Evolutionary conservation across 2,113 vertebrate genomes (phyloP).

Genomic region (Oreochromis spilurus): DNA sequence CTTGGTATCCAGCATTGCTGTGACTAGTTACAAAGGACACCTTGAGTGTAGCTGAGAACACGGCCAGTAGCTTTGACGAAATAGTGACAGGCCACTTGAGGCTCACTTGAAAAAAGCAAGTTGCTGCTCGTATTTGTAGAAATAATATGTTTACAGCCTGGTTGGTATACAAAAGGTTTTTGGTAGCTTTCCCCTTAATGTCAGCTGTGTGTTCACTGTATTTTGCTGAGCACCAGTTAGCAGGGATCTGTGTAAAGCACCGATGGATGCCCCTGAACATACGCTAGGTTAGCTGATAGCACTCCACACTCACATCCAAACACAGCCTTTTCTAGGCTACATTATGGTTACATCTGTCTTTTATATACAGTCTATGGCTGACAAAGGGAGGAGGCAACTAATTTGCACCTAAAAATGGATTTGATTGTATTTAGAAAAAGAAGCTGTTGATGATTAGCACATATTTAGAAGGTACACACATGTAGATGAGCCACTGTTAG

Average conservation of each 20-base stretch:
- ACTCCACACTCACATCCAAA: not conserved
- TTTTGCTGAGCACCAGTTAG: not conserved
- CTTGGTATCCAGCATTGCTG: not conserved
- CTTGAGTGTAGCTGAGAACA: not conserved
- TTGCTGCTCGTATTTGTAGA: not conserved
- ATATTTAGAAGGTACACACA: not conserved
- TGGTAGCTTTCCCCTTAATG: not conserved
- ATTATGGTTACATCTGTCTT: not conserved
- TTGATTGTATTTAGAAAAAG: not conserved
- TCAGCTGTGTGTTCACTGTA: not conserved
- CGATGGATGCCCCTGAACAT: not conserved
- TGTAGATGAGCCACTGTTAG: not conserved
- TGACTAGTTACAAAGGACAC: not conserved
- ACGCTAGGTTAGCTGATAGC: not conserved
- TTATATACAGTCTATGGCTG: not conserved
- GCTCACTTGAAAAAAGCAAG: not conserved
- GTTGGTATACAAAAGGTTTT: not conserved
- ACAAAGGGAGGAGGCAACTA: not conserved
- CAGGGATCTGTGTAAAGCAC: not conserved
- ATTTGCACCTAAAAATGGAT: not conserved
- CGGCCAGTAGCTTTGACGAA: not conserved
- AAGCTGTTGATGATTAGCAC: not conserved
- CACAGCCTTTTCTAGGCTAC: not conserved
- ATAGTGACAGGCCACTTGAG: not conserved
- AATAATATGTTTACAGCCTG: not conserved